Conservation (phyloP, 1,140 invertebrate genomes). For the Megathymus violae region DNA sequence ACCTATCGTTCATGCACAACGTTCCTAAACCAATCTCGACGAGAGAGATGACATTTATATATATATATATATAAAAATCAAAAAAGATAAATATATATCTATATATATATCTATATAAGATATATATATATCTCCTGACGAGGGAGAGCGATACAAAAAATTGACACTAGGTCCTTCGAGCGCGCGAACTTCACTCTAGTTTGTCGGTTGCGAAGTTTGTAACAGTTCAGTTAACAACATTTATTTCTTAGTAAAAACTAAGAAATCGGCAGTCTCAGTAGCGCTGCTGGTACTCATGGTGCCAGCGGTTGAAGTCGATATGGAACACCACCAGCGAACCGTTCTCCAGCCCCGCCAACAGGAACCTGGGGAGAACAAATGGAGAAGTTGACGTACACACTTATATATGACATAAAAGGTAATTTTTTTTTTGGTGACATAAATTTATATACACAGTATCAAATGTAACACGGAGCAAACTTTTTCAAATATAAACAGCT, state of each 20-base stretch:
- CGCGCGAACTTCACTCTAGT: slow-evolving; percentile 4
- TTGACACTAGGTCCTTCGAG: slow-evolving; percentile 29
- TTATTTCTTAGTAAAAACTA: slow-evolving; percentile 40
- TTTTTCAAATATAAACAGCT: too few species aligned
- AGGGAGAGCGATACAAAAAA: slow-evolving; percentile 18
- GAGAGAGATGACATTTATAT: slow-evolving; percentile 7
- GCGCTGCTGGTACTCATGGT: slow-evolving; percentile 98
- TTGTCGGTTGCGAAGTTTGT: not conserved
- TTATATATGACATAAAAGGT: too few species aligned
- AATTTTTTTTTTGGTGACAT: too few species aligned
- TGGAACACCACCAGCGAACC: slow-evolving; percentile 99
- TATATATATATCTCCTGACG: not conserved
- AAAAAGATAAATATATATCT: too few species aligned
- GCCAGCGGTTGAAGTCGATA: slow-evolving; percentile 99
- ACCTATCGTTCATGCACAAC: not conserved
- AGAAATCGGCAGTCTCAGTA: slow-evolving; percentile 85
- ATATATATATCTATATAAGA: too few species aligned
- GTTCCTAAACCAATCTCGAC: slow-evolving; percentile 5
- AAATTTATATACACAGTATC: too few species aligned
- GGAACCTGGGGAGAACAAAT: slow-evolving; percentile 90
- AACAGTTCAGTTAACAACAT: slow-evolving; percentile 15
- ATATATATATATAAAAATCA: too few species aligned
- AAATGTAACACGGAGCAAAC: too few species aligned
- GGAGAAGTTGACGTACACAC: too few species aligned
- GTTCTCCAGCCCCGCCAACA: slow-evolving; percentile 97